These are phyloP conservation scores for Tachyglossus aculeatus DNA, from an alignment of 2,797 vertebrate genomes.

Conservation along the genomic window DNA sequence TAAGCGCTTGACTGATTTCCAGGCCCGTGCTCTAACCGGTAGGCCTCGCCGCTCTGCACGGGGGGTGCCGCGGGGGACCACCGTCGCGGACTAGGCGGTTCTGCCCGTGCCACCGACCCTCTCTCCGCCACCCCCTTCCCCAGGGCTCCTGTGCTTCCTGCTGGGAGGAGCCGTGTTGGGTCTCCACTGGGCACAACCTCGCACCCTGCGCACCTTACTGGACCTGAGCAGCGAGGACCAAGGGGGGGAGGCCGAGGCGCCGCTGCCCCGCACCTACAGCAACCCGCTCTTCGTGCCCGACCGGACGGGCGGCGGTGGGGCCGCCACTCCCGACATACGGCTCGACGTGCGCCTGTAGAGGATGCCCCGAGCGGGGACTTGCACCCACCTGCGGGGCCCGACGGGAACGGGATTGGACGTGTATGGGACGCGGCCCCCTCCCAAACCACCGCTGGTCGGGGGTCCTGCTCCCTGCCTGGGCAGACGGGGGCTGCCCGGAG, in stretches of 20 bases:
- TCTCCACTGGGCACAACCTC: slow-evolving; percentile 73
- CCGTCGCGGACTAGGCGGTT: too few relatives aligned
- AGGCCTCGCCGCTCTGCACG: background rate
- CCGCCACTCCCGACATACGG: too few relatives aligned
- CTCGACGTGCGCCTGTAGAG: slow-evolving; percentile 22
- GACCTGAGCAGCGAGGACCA: slow-evolving; percentile 72
- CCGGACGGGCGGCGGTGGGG: too few relatives aligned
- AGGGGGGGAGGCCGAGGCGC: slow-evolving; percentile 50
- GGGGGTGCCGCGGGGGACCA: background rate
- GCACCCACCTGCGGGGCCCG: too few relatives aligned
- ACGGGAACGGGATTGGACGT: too few relatives aligned
- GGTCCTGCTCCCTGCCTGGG: too few relatives aligned
- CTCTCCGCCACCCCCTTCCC: fast-evolving
- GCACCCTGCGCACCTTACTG: slow-evolving; percentile 84
- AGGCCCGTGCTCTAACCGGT: too few relatives aligned
- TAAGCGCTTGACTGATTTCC: too few relatives aligned
- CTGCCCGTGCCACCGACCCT: background rate
- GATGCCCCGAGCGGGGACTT: background rate
- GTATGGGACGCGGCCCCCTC: too few relatives aligned
- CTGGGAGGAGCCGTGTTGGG: slow-evolving; percentile 80
- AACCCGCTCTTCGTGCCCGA: background rate
- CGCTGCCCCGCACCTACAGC: slow-evolving; percentile 5
- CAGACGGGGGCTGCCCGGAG: too few relatives aligned
- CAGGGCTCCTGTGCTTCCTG: slow-evolving; percentile 87
- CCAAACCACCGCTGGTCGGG: too few relatives aligned